These are phyloP conservation scores for Amblyopsis hoosieri DNA, from an alignment of 2,797 vertebrate genomes.

Conservation along the genomic window DNA sequence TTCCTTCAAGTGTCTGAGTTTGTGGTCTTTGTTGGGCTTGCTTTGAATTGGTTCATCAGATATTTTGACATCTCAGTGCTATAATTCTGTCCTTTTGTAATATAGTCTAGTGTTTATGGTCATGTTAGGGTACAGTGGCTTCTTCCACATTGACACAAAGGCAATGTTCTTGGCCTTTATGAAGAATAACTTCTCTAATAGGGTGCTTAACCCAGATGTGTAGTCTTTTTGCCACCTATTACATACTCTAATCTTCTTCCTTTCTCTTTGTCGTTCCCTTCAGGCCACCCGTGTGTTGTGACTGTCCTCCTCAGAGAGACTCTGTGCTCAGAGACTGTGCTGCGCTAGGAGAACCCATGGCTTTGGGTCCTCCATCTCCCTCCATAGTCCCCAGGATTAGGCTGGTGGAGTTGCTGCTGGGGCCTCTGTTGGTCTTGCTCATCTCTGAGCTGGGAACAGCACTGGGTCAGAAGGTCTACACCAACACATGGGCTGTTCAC, in stretches of 20 bases:
- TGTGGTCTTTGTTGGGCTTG: slow-evolving; percentile 2
- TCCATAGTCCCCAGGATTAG: slow-evolving; percentile 83
- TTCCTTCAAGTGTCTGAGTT: background rate
- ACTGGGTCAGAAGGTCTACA: slow-evolving; percentile 83
- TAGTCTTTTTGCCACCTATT: background rate
- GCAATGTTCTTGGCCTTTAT: background rate
- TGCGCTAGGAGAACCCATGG: slow-evolving; percentile 66
- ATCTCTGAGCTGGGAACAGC: slow-evolving; percentile 72
- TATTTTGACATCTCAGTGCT: slow-evolving; percentile 4
- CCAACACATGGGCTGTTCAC: slow-evolving; percentile 95
- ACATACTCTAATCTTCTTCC: background rate
- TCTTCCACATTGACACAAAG: background rate
- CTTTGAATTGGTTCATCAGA: slow-evolving; percentile 7
- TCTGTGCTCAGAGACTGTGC: slow-evolving; percentile 60
- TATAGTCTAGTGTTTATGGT: slow-evolving; percentile 11
- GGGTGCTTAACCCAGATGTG: background rate
- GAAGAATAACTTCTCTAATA: background rate
- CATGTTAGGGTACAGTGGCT: background rate
- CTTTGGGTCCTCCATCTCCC: slow-evolving; percentile 61
- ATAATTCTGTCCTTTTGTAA: slow-evolving; percentile 11
- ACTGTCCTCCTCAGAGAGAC: slow-evolving; percentile 56
- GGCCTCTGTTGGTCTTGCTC: slow-evolving; percentile 79
- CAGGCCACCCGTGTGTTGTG: slow-evolving; percentile 67
- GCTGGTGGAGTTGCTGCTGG: slow-evolving; percentile 77
- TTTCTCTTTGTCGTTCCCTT: slow-evolving; percentile 17